Evolutionary conservation across 2,797 vertebrate genomes (phyloP).

Genomic region (Pseudotriccus pelzelni): DNA sequence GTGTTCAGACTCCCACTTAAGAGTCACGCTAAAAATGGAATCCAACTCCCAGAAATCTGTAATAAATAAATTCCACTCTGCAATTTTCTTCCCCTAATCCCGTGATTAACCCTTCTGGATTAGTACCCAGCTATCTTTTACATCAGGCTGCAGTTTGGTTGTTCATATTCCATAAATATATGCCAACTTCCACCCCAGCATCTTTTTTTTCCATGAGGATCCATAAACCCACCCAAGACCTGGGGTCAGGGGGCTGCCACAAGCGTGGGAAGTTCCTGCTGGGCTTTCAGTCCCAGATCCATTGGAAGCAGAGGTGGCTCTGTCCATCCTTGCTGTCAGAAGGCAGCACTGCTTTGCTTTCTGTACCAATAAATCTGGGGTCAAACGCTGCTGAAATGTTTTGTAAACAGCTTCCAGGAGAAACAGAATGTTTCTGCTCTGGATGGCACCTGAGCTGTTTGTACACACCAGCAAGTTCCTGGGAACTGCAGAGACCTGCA

Average conservation of each 20-base stretch:
- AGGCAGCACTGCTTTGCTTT: background rate
- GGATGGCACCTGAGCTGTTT: background rate
- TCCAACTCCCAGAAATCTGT: background rate
- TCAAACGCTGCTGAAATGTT: background rate
- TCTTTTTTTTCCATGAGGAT: background rate
- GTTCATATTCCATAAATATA: background rate
- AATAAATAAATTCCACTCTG: background rate
- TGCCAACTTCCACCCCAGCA: background rate
- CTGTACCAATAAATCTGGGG: background rate
- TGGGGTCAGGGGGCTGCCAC: background rate
- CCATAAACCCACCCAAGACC: background rate
- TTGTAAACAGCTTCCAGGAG: conserved; percentile 3
- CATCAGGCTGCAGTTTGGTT: background rate
- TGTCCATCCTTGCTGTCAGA: background rate
- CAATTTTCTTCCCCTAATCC: background rate
- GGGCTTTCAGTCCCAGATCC: background rate
- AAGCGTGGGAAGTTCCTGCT: background rate
- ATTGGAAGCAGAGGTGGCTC: fast-evolving
- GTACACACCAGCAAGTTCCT: background rate
- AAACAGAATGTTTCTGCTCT: background rate
- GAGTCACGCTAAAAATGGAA: background rate
- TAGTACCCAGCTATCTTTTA: fast-evolving
- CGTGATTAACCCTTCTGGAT: background rate
- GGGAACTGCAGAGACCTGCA: background rate
- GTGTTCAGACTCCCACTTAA: background rate